Evolutionary conservation across 2,888 invertebrate species (phyloP).

Genomic region (Zhuqinia jingwanae): DNA sequence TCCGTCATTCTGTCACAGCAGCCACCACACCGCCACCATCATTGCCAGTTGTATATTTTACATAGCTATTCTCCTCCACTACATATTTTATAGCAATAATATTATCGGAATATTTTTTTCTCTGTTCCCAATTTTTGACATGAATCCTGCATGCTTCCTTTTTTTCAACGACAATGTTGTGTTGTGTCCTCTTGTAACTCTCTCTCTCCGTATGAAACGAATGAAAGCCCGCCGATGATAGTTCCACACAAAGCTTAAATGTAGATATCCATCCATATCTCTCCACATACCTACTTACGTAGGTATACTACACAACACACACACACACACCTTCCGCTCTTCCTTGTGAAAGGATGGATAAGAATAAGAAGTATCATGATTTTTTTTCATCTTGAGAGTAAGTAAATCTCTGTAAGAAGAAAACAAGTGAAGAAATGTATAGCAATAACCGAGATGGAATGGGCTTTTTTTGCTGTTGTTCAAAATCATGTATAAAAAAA

Average conservation of each 20-base stretch:
- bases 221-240: no score
- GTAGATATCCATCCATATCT: constrained; percentile 52
- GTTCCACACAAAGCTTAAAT: not conserved
- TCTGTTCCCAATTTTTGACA: constrained; percentile 45
- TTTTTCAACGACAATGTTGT: constrained; percentile 46
- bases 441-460: no score
- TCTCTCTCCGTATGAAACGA: no score
- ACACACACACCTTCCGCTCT: not conserved
- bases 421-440: constrained; percentile 15
- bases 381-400: constrained; percentile 51
- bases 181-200: no score
- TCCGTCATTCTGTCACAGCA: constrained; percentile 47
- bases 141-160: constrained; percentile 51
- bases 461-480: no score
- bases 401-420: constrained; percentile 18
- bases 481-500: no score
- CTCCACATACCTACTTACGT: not conserved
- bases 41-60: not conserved
- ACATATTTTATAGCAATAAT: not conserved
- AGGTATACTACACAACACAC: no score
- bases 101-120: no score
- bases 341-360: constrained; percentile 28
- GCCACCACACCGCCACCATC: constrained; percentile 13
- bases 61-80: no score
- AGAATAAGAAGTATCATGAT: constrained; percentile 41